Evolutionary conservation across 2,797 vertebrate genomes (phyloP).

Genomic region (Urocyon cinereoargenteus): DNA sequence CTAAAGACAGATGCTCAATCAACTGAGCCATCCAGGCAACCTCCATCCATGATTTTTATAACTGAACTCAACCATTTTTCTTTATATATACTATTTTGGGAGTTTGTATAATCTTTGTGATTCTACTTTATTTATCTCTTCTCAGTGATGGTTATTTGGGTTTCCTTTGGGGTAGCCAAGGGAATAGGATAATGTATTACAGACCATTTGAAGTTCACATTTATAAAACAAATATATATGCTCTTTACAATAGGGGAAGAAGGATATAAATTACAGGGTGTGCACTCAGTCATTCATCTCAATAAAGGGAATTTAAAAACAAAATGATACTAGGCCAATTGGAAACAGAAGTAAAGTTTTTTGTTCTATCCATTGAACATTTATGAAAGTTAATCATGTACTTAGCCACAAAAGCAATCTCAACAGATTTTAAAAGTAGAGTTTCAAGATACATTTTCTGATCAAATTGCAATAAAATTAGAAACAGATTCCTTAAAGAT

Average conservation of each 20-base stretch:
- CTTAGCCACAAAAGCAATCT: background rate
- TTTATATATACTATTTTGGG: background rate
- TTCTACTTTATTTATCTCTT: background rate
- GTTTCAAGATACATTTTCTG: background rate
- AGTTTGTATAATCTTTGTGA: background rate
- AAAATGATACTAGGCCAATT: background rate
- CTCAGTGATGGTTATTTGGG: background rate
- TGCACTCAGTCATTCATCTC: background rate
- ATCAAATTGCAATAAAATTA: background rate
- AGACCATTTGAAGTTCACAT: constrained; percentile 9
- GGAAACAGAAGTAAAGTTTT: background rate
- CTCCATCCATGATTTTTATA: background rate
- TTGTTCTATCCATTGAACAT: background rate
- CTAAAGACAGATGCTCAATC: background rate
- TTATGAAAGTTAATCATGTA: constrained; percentile 6
- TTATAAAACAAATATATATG: background rate
- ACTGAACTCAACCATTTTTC: background rate
- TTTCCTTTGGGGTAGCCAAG: background rate
- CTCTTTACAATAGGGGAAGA: background rate
- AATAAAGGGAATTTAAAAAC: background rate
- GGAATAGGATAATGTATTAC: background rate
- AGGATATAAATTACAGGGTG: background rate
- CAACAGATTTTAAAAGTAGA: background rate
- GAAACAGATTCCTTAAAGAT: background rate
- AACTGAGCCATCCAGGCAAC: background rate